These are phyloP conservation scores for Calameuta filiformis DNA, from an alignment of 2,888 invertebrate genomes.

Conservation along the genomic window DNA sequence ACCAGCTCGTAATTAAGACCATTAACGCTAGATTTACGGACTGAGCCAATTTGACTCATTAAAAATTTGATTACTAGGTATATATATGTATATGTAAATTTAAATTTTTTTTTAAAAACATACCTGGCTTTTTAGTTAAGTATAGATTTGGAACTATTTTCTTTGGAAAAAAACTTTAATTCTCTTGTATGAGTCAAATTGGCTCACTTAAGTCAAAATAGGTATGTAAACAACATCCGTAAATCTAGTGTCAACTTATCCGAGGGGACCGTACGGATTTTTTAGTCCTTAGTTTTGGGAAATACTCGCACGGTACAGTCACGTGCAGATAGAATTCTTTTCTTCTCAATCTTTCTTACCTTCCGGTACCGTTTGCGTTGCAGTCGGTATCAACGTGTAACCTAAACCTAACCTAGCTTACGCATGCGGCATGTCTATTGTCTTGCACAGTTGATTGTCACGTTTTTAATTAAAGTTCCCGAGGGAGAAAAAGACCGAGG, in stretches of 20 bases:
- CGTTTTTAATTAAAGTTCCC: neutral
- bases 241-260: neutral
- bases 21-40: neutral
- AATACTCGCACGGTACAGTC: neutral
- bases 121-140: no score
- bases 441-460: neutral
- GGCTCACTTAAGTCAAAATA: no score
- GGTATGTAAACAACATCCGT: no score
- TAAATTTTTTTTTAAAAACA: no score
- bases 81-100: no score
- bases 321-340: neutral
- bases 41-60: no score
- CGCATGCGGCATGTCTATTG: neutral
- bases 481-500: neutral
- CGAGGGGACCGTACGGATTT: neutral
- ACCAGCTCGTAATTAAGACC: neutral
- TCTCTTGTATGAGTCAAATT: no score
- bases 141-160: no score
- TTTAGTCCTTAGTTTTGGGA: neutral
- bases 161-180: no score
- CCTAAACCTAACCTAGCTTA: neutral
- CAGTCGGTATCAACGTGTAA: neutral
- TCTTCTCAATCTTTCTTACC: neutral
- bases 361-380: neutral
- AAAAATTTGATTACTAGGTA: no score